Percentiles rank a stretch among this genome's conserved stretches.
phyloP scores from a whole-genome alignment of 2,797 vertebrate species.

The Trachops cirrhosus region DNA sequence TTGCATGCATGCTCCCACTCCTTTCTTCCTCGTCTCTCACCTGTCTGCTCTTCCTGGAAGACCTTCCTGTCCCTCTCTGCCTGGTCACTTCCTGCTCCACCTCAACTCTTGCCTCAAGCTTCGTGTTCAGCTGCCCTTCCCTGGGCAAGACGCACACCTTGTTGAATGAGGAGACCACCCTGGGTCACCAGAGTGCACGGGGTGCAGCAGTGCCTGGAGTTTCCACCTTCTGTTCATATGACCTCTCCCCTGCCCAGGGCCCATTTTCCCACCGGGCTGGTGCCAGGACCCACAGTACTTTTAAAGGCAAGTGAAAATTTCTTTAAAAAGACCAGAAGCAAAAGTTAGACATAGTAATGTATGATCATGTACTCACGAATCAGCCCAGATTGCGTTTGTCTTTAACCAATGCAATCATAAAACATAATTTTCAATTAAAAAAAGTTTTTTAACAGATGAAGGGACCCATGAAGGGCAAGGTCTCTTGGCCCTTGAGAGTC shows the following conservation, averaged over 20 bases:
- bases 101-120: background rate
- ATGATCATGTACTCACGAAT: background rate
- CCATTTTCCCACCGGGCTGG: background rate
- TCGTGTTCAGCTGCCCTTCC: background rate
- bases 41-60: background rate
- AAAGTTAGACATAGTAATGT: background rate
- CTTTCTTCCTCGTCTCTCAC: background rate
- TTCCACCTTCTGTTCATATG: rapidly evolving
- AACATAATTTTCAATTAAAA: background rate
- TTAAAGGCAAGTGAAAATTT: background rate
- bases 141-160: background rate
- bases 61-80: background rate
- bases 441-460: background rate
- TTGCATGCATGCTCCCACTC: rapidly evolving
- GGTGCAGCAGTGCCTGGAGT: rapidly evolving
- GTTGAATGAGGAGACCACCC: background rate
- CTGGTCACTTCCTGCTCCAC: background rate
- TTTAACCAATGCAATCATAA: background rate
- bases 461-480: background rate
- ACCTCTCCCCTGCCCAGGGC: background rate
- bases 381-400: background rate
- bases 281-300: background rate
- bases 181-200: background rate
- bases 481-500: background rate
- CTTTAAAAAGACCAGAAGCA: background rate